phyloP scores from a whole-genome alignment of 1,140 invertebrate genomes.

The Tenebrio molitor region DNA sequence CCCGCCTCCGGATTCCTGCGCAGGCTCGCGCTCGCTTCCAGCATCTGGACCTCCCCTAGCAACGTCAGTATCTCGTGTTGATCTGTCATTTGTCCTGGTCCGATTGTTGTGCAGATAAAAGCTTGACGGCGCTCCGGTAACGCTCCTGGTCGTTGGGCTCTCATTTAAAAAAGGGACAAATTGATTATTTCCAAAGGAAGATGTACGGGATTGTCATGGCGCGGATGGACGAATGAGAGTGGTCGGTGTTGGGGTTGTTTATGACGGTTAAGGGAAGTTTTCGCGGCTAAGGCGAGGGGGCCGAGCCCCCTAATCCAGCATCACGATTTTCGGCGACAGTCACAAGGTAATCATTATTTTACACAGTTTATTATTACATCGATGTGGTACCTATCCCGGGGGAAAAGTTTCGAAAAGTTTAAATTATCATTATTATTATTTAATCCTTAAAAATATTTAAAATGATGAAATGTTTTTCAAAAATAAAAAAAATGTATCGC shows the following conservation, averaged over 20 bases:
- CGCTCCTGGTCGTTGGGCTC: background rate
- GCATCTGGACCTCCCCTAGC: slow-evolving; percentile 63
- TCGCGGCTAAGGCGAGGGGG: slow-evolving; percentile 39
- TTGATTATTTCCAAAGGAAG: too few relatives aligned
- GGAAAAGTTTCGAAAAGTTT: too few relatives aligned
- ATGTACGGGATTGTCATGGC: background rate
- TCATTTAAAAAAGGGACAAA: too few relatives aligned
- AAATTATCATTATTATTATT: too few relatives aligned
- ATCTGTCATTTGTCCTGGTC: slow-evolving; percentile 43
- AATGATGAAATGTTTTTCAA: too few relatives aligned
- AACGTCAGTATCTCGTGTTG: slow-evolving; percentile 60
- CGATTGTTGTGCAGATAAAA: slow-evolving; percentile 19
- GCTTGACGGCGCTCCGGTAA: background rate
- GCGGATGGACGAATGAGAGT: slow-evolving; percentile 9
- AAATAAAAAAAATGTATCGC: too few relatives aligned
- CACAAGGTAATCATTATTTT: slow-evolving; percentile 65
- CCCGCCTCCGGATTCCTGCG: slow-evolving; percentile 56
- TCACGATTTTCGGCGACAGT: slow-evolving; percentile 66
- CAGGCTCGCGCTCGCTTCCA: slow-evolving; percentile 51
- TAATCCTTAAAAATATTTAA: too few relatives aligned
- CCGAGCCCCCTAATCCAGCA: slow-evolving; percentile 59
- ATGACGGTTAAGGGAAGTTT: background rate
- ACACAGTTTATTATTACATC: too few relatives aligned
- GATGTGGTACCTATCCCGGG: too few relatives aligned
- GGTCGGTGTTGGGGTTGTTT: slow-evolving; percentile 17